Conservation (phyloP, 1,140 invertebrate species). For the Drosophila subpulchrella region DNA sequence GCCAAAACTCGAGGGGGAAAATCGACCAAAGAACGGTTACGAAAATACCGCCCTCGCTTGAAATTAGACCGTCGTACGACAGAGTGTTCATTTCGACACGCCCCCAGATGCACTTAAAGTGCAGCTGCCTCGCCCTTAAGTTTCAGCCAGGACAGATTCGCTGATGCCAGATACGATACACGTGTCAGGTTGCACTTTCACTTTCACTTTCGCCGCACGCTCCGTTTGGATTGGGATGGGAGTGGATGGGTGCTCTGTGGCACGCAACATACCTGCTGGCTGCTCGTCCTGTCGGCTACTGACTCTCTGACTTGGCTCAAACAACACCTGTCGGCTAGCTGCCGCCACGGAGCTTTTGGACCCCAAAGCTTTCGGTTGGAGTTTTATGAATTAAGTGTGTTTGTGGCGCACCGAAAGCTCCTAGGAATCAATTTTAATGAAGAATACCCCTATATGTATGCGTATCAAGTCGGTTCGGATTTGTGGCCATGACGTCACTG, state of each 20-base stretch:
- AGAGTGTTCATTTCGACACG: constrained; percentile 20
- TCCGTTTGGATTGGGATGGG: not conserved
- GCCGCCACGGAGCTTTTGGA: constrained; percentile 37
- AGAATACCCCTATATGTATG: not conserved
- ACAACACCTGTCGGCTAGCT: constrained; percentile 75
- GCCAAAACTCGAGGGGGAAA: not conserved
- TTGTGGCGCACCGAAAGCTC: constrained; percentile 60
- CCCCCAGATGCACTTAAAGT: constrained; percentile 17
- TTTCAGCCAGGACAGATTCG: not conserved
- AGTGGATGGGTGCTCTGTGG: constrained; percentile 2
- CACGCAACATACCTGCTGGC: constrained; percentile 62
- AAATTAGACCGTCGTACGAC: constrained; percentile 3
- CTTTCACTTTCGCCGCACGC: constrained; percentile 25
- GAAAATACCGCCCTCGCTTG: not conserved
- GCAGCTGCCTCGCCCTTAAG: constrained; percentile 21
- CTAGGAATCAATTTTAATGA: constrained; percentile 62
- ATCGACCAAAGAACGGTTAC: not conserved
- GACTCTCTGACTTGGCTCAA: constrained; percentile 22
- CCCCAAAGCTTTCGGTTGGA: constrained; percentile 55
- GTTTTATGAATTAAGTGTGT: constrained; percentile 77
- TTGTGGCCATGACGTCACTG: constrained; percentile 60
- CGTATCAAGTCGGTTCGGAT: not conserved
- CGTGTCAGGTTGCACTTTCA: constrained; percentile 20
- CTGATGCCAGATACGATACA: constrained; percentile 4
- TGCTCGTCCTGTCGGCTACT: constrained; percentile 72